Base-by-base conservation (phyloP, 1,140 invertebrate species). In the Aphaenogaster rudis region DNA sequence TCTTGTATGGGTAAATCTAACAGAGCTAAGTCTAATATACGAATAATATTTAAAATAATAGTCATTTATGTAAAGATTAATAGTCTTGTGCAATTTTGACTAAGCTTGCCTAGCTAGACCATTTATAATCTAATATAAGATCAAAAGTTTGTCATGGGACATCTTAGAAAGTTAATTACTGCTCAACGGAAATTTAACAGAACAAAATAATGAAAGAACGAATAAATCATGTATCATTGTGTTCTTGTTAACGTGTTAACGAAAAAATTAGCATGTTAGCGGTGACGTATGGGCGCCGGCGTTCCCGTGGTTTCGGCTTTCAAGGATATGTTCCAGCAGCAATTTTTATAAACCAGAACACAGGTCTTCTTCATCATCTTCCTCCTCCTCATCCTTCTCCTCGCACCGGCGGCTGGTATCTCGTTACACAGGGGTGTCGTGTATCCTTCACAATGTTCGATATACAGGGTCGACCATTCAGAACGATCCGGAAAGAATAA, bases 391-490 rank as follows among this genome's bases (percentile, higher is more conserved):
- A 84, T 90, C 88, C 84, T 69, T 87, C 69, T 91, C 80, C 39
- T 81, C 13, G 57, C 57, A 82, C 36, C 21, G 72, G 91, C 93
- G 93, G 93, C 88, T 74, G 69, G 89, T 76, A 80, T 93, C 91
- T 72, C 85, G 86, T 94, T 94, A 91, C 93, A 93, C 93, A 94
- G 88, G 92, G 91, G 93, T 94, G 93, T 94, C 94, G 91, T 92
- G 92, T 94, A 90, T 92, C 92, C 69, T 61, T 61, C 67, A 76
- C 42, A 61, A 84, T 50, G 42, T 84, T 57, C 69, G 42, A 84
- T 84, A 61, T 64, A 74, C 28, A 50, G 45, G n/a, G 28, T 74
- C 13, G 33, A 36, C 72, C 17, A 84, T 76, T 76, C 69, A 36
- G 33, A 74, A 59, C 13, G 67, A 61, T 84, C 28, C 39, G 11